Evolutionary conservation across 2,113 vertebrate species (phyloP).

Genomic region (Phasianus colchicus): DNA sequence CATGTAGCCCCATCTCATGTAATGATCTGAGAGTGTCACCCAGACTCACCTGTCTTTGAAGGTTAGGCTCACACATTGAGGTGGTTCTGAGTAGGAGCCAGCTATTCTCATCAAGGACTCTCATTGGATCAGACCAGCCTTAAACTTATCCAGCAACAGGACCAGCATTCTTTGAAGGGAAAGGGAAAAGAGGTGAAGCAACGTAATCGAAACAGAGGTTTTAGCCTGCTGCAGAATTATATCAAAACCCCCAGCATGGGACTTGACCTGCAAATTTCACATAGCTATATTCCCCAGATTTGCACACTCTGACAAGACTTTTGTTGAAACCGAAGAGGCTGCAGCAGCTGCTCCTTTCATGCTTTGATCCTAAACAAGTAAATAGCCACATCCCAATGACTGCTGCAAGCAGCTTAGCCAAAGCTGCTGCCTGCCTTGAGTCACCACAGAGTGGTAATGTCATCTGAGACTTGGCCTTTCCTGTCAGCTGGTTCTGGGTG

Average conservation of each 20-base stretch:
- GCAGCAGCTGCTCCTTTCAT: constrained; percentile 8
- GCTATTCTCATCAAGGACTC: background rate
- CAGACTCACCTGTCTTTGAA: background rate
- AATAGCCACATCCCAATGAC: background rate
- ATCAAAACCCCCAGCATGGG: background rate
- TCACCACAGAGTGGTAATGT: accelerated
- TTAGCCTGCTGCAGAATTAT: background rate
- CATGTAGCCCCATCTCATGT: background rate
- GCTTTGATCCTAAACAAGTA: background rate
- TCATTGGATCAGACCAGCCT: background rate
- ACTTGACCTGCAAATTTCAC: accelerated
- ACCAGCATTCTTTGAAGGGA: background rate
- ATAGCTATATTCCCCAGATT: background rate
- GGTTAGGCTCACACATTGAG: background rate
- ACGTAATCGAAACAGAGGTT: background rate
- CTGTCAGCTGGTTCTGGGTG: accelerated
- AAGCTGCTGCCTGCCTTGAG: background rate
- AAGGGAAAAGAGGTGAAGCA: background rate
- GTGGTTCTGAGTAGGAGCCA: background rate
- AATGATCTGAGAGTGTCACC: background rate
- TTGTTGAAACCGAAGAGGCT: background rate
- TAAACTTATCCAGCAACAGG: background rate
- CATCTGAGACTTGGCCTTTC: background rate
- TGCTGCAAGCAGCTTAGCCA: background rate
- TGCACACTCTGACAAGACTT: background rate